Conservation (phyloP, 2,797 vertebrate genomes). For the Poecilia velifera region DNA sequence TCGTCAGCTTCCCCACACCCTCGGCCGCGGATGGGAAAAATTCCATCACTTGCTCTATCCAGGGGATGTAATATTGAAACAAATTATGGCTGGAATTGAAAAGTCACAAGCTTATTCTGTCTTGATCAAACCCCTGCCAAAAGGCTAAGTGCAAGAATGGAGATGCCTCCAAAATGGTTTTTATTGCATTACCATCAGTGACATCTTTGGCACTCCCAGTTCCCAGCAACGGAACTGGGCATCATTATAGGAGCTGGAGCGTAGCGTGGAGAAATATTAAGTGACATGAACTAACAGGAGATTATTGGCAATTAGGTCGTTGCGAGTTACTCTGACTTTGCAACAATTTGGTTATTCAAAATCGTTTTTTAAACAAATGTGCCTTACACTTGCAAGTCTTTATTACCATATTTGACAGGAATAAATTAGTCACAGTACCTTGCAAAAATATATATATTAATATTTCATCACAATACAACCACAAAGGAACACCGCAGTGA, state of each 20-base stretch:
- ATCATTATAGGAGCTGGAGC: conserved; percentile 31
- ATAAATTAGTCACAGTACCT: not conserved
- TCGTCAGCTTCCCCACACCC: conserved; percentile 83
- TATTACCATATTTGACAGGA: not conserved
- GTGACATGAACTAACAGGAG: not conserved
- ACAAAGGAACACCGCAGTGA: not conserved
- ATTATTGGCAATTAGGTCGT: conserved; percentile 14
- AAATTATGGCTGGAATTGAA: conserved; percentile 99
- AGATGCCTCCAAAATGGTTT: conserved; percentile 89
- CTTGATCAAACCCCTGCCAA: conserved; percentile 98
- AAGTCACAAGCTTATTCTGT: conserved; percentile 98
- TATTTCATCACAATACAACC: not conserved
- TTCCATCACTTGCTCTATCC: conserved; percentile 95
- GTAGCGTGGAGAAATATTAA: conserved; percentile 20
- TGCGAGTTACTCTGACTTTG: conserved; percentile 5
- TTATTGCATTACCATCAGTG: conserved; percentile 95
- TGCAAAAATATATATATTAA: not conserved
- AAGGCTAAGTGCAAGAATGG: conserved; percentile 92
- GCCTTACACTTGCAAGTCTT: not conserved
- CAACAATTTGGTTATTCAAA: not conserved
- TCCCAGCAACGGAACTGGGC: conserved; percentile 44
- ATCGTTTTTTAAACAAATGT: not conserved
- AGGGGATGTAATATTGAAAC: conserved; percentile 98
- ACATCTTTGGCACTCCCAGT: conserved; percentile 86
- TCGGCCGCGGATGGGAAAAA: conserved; percentile 86